Percentiles rank a stretch among this genome's conserved stretches.
phyloP scores from a whole-genome alignment of 37 sponge, comb jelly and placozoan species.

The Agelas oroides region DNA sequence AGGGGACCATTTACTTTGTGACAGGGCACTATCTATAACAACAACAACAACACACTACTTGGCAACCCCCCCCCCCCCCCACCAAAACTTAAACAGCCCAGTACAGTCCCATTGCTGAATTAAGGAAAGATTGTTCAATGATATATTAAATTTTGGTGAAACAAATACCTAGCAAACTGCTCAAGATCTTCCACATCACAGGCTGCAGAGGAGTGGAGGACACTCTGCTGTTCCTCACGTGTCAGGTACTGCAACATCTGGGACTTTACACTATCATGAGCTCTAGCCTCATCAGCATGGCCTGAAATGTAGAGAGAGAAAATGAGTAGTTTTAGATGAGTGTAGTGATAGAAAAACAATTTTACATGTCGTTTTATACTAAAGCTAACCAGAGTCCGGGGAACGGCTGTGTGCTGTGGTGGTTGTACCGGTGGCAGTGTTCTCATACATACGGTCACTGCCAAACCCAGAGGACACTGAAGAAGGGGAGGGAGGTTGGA shows the following conservation, averaged over 20 bases:
- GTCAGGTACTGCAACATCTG: conserved; percentile 22
- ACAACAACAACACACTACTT: too few species aligned
- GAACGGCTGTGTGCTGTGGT: neutral
- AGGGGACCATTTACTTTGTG: too few species aligned
- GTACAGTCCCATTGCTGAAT: too few species aligned
- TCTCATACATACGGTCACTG: neutral
- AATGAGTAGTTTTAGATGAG: too few species aligned
- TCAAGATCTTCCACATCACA: conserved; percentile 50
- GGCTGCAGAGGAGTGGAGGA: conserved; percentile 47
- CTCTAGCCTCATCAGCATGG: neutral
- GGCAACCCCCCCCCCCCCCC: too few species aligned
- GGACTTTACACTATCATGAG: neutral
- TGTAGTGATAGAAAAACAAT: too few species aligned
- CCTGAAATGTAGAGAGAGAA: too few species aligned
- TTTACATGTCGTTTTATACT: too few species aligned
- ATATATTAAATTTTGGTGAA: too few species aligned
- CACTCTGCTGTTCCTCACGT: conserved; percentile 19
- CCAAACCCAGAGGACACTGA: neutral
- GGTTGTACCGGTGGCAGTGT: neutral
- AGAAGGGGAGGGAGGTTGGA: neutral
- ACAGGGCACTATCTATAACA: too few species aligned
- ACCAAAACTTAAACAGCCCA: too few species aligned
- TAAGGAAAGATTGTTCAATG: too few species aligned
- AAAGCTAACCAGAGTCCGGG: neutral
- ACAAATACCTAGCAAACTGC: conserved; percentile 55